Evolutionary conservation across 2,888 invertebrate species (phyloP).

Genomic region (Herminia tarsipennalis): DNA sequence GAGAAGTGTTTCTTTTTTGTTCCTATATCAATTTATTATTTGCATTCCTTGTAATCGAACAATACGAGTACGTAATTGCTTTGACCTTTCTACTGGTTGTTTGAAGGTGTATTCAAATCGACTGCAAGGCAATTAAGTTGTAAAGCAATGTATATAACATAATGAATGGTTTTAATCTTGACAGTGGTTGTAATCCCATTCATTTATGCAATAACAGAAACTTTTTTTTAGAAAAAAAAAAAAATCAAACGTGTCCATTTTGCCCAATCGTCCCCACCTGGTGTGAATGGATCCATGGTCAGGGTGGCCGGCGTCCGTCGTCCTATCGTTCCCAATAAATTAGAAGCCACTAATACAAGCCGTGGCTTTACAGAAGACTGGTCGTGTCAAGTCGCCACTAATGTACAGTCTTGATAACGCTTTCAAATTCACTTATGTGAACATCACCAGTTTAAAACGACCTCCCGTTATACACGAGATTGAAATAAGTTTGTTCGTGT

Average conservation of each 20-base stretch:
- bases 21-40: constrained; percentile 28
- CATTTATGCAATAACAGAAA: no score
- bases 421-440: constrained; percentile 78
- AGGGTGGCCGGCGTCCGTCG: constrained; percentile 84
- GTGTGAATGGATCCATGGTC: constrained; percentile 80
- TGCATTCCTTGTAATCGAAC: constrained; percentile 24
- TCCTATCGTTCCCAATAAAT: constrained; percentile 84
- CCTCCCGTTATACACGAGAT: constrained; percentile 20
- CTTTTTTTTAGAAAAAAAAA: constrained; percentile 8
- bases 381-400: constrained; percentile 80
- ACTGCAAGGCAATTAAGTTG: constrained; percentile 31
- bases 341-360: constrained; percentile 83
- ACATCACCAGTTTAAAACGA: constrained; percentile 52
- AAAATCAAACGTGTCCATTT: constrained; percentile 29
- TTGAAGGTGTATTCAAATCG: constrained; percentile 28
- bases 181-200: constrained; percentile 21
- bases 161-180: constrained; percentile 17
- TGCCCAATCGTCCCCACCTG: constrained; percentile 56
- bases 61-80: constrained; percentile 40
- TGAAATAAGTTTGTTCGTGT: not conserved
- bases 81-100: constrained; percentile 46
- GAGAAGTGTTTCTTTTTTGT: no score
- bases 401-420: constrained; percentile 82
- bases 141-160: constrained; percentile 17
- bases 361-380: constrained; percentile 82